Evolutionary conservation across 1,140 invertebrate genomes (phyloP).

Genomic region (Zaprionus africanus): DNA sequence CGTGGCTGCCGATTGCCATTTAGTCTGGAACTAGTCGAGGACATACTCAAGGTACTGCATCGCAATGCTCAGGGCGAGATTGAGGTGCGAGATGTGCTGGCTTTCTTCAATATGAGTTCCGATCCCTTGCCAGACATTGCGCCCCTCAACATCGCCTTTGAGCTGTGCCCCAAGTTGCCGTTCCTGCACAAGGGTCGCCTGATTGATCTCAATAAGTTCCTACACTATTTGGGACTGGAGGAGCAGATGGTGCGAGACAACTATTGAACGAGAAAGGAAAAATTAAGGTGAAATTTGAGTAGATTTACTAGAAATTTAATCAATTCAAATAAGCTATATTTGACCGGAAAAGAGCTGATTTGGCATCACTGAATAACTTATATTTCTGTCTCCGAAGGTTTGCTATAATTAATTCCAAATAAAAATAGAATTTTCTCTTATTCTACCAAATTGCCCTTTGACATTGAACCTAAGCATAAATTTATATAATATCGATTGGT

Average conservation of each 20-base stretch:
- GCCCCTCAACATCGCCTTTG: slow-evolving; percentile 78
- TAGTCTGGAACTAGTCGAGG: slow-evolving; percentile 87
- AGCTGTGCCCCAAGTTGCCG: slow-evolving; percentile 79
- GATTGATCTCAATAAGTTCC: slow-evolving; percentile 74
- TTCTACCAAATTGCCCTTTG: background rate
- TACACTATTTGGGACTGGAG: slow-evolving; percentile 74
- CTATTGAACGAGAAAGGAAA: slow-evolving; percentile 22
- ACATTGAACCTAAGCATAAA: background rate
- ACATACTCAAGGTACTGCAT: slow-evolving; percentile 87
- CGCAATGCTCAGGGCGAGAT: slow-evolving; percentile 88
- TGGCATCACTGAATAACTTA: no score
- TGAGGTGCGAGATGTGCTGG: slow-evolving; percentile 79
- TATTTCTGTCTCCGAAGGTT: background rate
- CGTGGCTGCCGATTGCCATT: slow-evolving; percentile 88
- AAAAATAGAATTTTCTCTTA: background rate
- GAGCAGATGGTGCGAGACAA: slow-evolving; percentile 65
- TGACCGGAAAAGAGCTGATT: no score
- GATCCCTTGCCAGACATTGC: slow-evolving; percentile 74
- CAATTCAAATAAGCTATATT: no score
- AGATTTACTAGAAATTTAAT: background rate
- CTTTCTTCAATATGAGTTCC: slow-evolving; percentile 72
- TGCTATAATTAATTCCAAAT: background rate
- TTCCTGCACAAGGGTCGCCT: slow-evolving; percentile 76
- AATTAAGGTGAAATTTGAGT: slow-evolving; percentile 24
- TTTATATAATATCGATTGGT: background rate